Evolutionary conservation across 92 coral and sea anemone genomes (phyloP).

Genomic region (Palythoa grandis): DNA sequence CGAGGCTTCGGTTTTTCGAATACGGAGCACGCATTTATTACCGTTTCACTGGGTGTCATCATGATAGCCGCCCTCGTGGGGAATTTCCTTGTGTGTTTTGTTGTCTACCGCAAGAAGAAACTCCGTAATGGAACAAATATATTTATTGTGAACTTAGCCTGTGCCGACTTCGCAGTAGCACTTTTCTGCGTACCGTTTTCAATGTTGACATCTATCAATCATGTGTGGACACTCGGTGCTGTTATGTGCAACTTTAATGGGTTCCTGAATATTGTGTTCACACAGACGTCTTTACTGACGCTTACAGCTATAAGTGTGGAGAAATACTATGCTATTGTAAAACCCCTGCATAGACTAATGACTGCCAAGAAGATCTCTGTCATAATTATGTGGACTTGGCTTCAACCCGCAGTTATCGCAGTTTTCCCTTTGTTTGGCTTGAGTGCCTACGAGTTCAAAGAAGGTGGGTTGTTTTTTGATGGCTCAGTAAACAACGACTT

Average conservation of each 20-base stretch:
- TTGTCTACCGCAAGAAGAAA: constrained; percentile 67
- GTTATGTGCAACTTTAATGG: constrained; percentile 76
- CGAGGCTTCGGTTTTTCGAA: constrained; percentile 38
- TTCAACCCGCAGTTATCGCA: constrained; percentile 71
- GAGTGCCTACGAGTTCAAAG: constrained; percentile 64
- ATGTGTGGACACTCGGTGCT: constrained; percentile 73
- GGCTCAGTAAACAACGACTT: background rate
- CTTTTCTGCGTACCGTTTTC: constrained; percentile 80
- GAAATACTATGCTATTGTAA: constrained; percentile 79
- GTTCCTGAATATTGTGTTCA: constrained; percentile 76
- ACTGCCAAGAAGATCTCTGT: constrained; percentile 53
- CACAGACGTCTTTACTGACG: constrained; percentile 77
- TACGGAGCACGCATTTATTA: constrained; percentile 66
- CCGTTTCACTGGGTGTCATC: constrained; percentile 66
- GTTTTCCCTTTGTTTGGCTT: constrained; percentile 69
- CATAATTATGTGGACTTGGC: constrained; percentile 75
- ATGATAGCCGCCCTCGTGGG: constrained; percentile 72
- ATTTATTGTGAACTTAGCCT: constrained; percentile 75
- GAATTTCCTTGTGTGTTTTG: constrained; percentile 69
- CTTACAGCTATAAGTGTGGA: constrained; percentile 80
- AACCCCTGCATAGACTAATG: constrained; percentile 75
- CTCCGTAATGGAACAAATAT: constrained; percentile 84
- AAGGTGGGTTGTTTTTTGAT: constrained; percentile 50
- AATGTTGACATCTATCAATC: constrained; percentile 70
- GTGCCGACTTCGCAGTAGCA: constrained; percentile 81